Base-by-base conservation (phyloP, 2,113 vertebrate species). In the Patagioenas fasciata region DNA sequence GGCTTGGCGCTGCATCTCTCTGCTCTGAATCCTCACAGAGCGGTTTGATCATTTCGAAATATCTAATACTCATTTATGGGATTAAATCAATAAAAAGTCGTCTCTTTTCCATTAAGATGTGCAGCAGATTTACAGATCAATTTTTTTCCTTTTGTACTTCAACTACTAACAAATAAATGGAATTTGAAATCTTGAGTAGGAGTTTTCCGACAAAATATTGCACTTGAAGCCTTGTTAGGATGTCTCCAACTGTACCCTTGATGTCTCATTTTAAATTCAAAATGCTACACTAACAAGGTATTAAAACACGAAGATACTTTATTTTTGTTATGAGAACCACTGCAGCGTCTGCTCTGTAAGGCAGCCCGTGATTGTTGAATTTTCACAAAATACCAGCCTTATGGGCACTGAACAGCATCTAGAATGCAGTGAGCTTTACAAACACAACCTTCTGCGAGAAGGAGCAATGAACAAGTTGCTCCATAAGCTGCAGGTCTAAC, bases 51-150 rank as follows among this genome's bases (percentile, higher is more conserved):
- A 16, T 77, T 94, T 20, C 87, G 60, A 91, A 94, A 85, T 83
- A 95, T n/a, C 80, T 85, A 89, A 80, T 74, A 87, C 32, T 72
- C n/a, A 24, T 91, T 93, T 83, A 86, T 47, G 69, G 28, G 44
- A 85, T 87, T 89, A 78, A 78, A 94, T 93, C 87, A 77, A 96
- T 94, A 89, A 90, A 87, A 91, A 85, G 80, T 80, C 51, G 80
- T 88, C 74, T 93, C 85, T 88, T 71, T 80, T 80, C 93, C 91
- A 91, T 92, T 89, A 88, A 86, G 92, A 84, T 15, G 36, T 34
- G 65, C 72, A 91, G n/a, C 3, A 61, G 89, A 94, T 85, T 92
- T 95, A 95, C n/a, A 81, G 79, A 87, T 74, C 71, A 66, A 92
- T 96, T 71, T 89, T 89, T 88, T 89, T 71, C 60, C 70, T 92